Percentiles rank a stretch among this genome's conserved stretches.
phyloP scores from a whole-genome alignment of 2,888 invertebrate genomes.

The Schizotus pectinicornis region DNA sequence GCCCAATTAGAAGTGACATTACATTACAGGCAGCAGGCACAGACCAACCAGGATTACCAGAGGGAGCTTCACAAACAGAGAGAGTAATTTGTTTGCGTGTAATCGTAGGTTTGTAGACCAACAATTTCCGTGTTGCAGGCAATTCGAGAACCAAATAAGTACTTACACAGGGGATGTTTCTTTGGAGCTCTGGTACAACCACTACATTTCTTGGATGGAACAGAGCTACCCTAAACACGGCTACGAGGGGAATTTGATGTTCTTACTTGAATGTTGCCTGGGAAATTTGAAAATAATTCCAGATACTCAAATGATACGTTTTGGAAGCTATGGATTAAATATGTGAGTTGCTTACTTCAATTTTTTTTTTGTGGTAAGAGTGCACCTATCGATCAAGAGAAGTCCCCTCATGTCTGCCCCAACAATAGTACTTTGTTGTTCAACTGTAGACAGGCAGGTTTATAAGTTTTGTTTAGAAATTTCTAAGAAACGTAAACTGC shows the following conservation, averaged over 20 bases:
- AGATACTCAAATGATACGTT: constrained; percentile 86
- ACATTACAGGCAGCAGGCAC: too few species aligned
- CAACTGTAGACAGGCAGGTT: too few species aligned
- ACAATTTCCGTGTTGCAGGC: constrained; percentile 61
- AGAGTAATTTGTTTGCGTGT: constrained; percentile 61
- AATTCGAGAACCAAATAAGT: constrained; percentile 80
- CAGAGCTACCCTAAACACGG: constrained; percentile 91
- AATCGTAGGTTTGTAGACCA: constrained; percentile 18
- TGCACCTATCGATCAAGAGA: too few species aligned
- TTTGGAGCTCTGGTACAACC: constrained; percentile 84
- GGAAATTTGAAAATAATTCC: constrained; percentile 77
- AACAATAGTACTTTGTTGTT: too few species aligned
- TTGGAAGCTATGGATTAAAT: constrained; percentile 90
- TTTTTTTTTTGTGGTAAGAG: too few species aligned
- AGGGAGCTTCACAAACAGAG: constrained; percentile 71
- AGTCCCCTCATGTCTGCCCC: too few species aligned
- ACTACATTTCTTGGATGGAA: constrained; percentile 91
- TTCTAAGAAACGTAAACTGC: too few species aligned
- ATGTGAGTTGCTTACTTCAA: constrained; percentile 68
- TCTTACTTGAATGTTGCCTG: constrained; percentile 78
- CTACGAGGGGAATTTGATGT: constrained; percentile 79
- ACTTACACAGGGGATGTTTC: constrained; percentile 88
- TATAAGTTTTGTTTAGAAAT: too few species aligned
- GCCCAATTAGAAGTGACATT: constrained; percentile 80
- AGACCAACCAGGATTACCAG: constrained; percentile 72